These are phyloP conservation scores for Psettodes erumei DNA, from an alignment of 2,113 vertebrate species.

Conservation along the genomic window DNA sequence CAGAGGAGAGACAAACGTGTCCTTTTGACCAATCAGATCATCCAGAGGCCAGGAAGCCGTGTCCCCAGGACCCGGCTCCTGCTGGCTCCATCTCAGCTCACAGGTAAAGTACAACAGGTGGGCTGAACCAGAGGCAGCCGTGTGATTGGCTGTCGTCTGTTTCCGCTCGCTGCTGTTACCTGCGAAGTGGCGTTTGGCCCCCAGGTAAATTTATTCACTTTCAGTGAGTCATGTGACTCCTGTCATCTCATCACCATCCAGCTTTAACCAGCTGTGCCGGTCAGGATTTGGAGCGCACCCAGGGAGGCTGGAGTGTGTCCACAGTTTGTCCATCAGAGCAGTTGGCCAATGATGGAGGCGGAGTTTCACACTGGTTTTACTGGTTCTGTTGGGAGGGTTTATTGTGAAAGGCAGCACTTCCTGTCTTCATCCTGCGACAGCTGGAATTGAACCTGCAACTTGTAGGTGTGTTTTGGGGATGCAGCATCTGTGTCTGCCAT, in stretches of 20 bases:
- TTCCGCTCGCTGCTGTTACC: not conserved
- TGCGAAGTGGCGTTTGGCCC: no score
- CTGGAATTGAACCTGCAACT: slow-evolving; percentile 5
- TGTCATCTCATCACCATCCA: no score
- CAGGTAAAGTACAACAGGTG: slow-evolving; percentile 23
- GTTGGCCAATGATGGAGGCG: not conserved
- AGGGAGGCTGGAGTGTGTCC: not conserved
- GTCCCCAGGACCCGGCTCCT: not conserved
- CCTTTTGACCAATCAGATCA: slow-evolving; percentile 29
- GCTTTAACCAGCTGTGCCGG: not conserved
- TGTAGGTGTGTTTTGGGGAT: not conserved
- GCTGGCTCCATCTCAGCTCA: not conserved
- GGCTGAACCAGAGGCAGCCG: not conserved
- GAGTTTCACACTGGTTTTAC: not conserved
- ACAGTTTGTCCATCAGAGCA: not conserved
- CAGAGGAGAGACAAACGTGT: slow-evolving; percentile 30
- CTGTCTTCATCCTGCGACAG: not conserved
- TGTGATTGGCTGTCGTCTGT: not conserved
- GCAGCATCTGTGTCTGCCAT: not conserved
- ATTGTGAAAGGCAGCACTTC: not conserved
- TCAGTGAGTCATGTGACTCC: not conserved
- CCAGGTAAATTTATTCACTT: no score
- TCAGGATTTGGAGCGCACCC: not conserved
- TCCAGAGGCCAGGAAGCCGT: slow-evolving; percentile 14
- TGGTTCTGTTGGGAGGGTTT: not conserved